Evolutionary conservation across 2,888 invertebrate genomes (phyloP), one percentile per base, ranked within the genome.

Genomic region (Drosophila neotestacea): DNA sequence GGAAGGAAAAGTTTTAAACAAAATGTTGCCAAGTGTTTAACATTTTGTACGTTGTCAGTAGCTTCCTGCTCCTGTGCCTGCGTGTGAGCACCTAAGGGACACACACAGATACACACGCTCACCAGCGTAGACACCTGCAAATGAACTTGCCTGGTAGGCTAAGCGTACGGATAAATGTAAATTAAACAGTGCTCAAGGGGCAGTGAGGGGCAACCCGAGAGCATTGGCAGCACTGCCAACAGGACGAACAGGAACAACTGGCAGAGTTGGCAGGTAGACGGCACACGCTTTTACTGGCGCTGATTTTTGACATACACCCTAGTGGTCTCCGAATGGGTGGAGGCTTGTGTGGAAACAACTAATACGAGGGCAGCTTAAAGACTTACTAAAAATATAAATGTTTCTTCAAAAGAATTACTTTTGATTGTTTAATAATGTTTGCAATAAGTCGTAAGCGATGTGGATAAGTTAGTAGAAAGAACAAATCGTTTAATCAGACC

Each of bases 11-110:
- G 88, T 84, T 84, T 84, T 84, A 82, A 84, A 88, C 84, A 87
- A 76, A 84, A 84, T 87, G 84, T 84, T 87, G 84, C 80, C 84
- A 84, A 91, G 91, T 91, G 91, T 91, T 91, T 90, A 91, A 91
- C 91, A 91, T 90, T 90, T 91, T 91, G 91, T 91, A 88, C 80
- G 81, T 90, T 91, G 91, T 90, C 90, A 91, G 90, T 87, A 77
- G 86, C 89, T 90, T 89, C 90, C 90, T 81, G 73, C 70, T 66
- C 41, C 32, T 59, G 50, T 54, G 69, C 58, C 80, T 73, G 73
- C 73, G 79, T 88, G 77, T 71, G 67, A 52, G 70, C 68, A 71
- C 87, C 70, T 71, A 34, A 50, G 82, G 85, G 79, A 81, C 70
- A 58, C 50, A 52, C 60, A 38, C 42, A 81, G 61, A 61, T 44